These are phyloP conservation scores for Micrastur ruficollis DNA, from an alignment of 2,797 vertebrate genomes.

Conservation along the genomic window DNA sequence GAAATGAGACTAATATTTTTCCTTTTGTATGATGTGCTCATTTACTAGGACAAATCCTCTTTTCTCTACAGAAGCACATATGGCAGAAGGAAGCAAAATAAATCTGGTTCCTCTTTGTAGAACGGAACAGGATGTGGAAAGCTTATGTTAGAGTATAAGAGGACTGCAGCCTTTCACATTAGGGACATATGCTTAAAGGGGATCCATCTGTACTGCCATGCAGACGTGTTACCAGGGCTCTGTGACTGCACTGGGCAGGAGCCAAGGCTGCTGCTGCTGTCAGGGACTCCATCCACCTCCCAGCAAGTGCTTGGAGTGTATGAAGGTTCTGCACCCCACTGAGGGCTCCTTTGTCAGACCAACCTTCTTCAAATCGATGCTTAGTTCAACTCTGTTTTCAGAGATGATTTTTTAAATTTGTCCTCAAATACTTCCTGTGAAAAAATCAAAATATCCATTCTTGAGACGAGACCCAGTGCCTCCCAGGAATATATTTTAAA, in stretches of 20 bases:
- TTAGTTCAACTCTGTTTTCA: neutral
- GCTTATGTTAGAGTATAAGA: slow-evolving; percentile 45
- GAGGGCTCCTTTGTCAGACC: neutral
- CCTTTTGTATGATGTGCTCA: neutral
- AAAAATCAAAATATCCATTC: neutral
- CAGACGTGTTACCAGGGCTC: neutral
- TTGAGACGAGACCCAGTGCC: neutral
- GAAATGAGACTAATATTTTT: neutral
- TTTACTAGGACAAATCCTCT: slow-evolving; percentile 26
- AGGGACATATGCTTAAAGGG: slow-evolving; percentile 54
- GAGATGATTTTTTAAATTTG: neutral
- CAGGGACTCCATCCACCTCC: neutral
- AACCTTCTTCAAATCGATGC: neutral
- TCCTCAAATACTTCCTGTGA: neutral
- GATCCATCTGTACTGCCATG: slow-evolving; percentile 27
- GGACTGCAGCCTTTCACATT: slow-evolving; percentile 40
- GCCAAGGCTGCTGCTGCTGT: slow-evolving; percentile 32
- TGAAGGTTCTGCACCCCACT: neutral
- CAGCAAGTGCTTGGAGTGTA: neutral
- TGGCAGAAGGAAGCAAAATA: slow-evolving; percentile 61
- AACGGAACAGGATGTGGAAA: slow-evolving; percentile 55
- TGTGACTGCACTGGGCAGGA: slow-evolving; percentile 17
- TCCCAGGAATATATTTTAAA: neutral
- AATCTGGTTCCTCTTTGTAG: slow-evolving; percentile 56
- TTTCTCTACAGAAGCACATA: slow-evolving; percentile 41